Evolutionary conservation across 2,797 vertebrate genomes (phyloP).

Genomic region (Sitta carolinensis): DNA sequence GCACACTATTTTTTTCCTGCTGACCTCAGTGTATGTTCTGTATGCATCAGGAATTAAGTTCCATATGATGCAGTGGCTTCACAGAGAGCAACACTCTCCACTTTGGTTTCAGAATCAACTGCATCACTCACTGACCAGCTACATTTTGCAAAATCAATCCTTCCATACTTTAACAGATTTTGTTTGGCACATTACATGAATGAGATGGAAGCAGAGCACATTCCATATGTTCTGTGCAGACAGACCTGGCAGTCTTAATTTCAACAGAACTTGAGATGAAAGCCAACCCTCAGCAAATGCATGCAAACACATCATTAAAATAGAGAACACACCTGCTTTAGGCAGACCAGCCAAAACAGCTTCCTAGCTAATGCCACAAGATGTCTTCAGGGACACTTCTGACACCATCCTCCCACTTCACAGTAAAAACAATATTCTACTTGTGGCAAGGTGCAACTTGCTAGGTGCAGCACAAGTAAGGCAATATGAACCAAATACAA

Average conservation of each 20-base stretch:
- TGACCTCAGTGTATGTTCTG: not conserved
- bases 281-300: conserved; percentile 47
- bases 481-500: not conserved
- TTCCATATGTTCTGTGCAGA: conserved; percentile 26
- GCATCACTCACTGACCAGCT: not conserved
- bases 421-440: not conserved
- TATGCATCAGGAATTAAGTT: not conserved
- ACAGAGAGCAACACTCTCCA: not conserved
- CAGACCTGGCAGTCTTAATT: conserved; percentile 60
- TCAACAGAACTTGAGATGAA: conserved; percentile 47
- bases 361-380: not conserved
- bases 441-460: not conserved
- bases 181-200: conserved; percentile 26
- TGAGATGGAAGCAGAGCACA: conserved; percentile 22
- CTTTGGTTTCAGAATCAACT: not conserved
- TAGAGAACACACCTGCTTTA: conserved; percentile 45
- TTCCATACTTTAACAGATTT: not conserved
- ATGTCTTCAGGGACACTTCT: not conserved
- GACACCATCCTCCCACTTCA: not conserved
- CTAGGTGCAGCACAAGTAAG: not conserved
- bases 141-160: not conserved
- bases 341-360: conserved; percentile 46
- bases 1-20: not conserved
- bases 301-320: conserved; percentile 41
- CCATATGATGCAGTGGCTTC: not conserved